Evolutionary conservation across 2,797 vertebrate species (phyloP).

Genomic region (Simalia tracyae): DNA sequence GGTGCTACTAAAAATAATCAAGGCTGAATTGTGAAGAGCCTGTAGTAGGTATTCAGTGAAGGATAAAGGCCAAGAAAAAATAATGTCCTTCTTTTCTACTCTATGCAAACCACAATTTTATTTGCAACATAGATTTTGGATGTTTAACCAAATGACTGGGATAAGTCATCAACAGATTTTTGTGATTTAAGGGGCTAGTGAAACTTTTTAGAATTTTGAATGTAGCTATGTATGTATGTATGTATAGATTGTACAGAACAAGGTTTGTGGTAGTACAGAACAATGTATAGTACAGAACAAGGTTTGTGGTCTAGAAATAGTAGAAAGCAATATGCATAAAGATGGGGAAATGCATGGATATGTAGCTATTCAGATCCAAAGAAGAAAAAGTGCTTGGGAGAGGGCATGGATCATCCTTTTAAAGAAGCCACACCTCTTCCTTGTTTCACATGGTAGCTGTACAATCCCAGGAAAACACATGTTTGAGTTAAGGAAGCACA

Average conservation of each 20-base stretch:
- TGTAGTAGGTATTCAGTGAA: conserved; percentile 16
- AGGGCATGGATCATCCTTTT: not conserved
- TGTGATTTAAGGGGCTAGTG: not conserved
- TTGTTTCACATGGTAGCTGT: not conserved
- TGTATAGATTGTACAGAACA: not conserved
- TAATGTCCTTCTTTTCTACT: not conserved
- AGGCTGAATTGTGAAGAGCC: conserved; percentile 31
- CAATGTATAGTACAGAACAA: not conserved
- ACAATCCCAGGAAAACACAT: not conserved
- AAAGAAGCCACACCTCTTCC: not conserved
- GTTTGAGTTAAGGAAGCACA: not conserved
- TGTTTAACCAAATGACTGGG: not conserved
- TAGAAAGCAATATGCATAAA: not conserved
- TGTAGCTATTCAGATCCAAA: not conserved
- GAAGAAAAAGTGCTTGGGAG: not conserved
- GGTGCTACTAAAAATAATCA: conserved; percentile 35
- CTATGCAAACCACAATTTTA: not conserved
- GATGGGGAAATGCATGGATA: not conserved
- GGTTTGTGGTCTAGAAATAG: not conserved
- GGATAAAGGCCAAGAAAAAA: not conserved
- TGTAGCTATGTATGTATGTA: not conserved
- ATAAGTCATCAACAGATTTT: not conserved
- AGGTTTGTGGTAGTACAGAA: not conserved
- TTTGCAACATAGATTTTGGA: not conserved
- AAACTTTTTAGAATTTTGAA: not conserved